Evolutionary conservation across 1,140 invertebrate species (phyloP).

Genomic region (Belonocnema kinseyi): DNA sequence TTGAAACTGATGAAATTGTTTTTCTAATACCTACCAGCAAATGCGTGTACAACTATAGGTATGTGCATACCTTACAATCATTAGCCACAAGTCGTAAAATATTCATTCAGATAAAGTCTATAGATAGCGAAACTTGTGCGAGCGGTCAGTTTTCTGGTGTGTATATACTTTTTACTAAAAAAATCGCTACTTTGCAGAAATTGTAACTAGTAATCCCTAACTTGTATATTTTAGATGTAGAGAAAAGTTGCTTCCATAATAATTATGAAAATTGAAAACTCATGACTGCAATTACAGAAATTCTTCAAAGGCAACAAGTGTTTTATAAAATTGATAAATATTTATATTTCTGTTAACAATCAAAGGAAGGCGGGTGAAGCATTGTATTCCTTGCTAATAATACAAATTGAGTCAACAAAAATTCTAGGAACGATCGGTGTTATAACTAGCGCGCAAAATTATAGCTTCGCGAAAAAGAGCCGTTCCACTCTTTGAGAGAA

Average conservation of each 20-base stretch:
- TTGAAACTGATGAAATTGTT: not conserved
- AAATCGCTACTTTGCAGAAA: too few relatives aligned
- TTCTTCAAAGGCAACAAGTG: too few relatives aligned
- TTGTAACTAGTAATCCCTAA: too few relatives aligned
- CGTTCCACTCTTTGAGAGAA: slow-evolving; percentile 5
- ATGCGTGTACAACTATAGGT: not conserved
- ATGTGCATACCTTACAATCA: not conserved
- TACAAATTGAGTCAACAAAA: slow-evolving; percentile 2
- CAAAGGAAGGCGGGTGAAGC: not conserved
- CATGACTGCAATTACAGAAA: too few relatives aligned
- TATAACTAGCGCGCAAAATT: slow-evolving; percentile 12
- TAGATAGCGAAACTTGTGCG: too few relatives aligned
- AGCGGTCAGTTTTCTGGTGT: not conserved
- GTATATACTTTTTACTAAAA: not conserved
- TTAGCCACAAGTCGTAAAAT: slow-evolving; percentile 1
- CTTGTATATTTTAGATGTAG: too few relatives aligned
- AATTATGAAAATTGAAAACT: too few relatives aligned
- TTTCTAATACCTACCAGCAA: not conserved
- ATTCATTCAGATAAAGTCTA: slow-evolving; percentile 9
- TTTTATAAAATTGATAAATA: not conserved
- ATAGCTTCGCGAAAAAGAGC: slow-evolving; percentile 21
- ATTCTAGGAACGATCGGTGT: slow-evolving; percentile 17
- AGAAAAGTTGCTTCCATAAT: too few relatives aligned
- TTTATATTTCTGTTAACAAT: not conserved
- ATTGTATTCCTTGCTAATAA: slow-evolving; percentile 22